Conservation (phyloP, 1,140 invertebrate species). For the Drepana arcuata region DNA sequence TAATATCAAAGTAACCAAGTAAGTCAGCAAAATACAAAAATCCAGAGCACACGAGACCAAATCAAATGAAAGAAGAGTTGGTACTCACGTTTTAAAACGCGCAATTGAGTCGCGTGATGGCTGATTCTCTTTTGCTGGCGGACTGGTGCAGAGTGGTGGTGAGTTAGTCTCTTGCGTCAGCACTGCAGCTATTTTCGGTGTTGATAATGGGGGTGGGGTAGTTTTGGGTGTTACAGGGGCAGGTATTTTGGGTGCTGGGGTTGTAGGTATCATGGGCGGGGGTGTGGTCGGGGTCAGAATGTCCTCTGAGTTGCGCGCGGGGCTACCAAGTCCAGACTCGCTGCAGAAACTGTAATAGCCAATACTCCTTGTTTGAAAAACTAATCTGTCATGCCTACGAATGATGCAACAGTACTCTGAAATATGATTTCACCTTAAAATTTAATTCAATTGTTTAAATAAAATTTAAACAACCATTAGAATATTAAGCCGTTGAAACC, state of each 20-base stretch:
- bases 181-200: neutral
- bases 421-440: too few species aligned
- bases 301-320: conserved; percentile 61
- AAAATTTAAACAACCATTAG: too few species aligned
- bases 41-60: conserved; percentile 6
- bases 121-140: conserved; percentile 50
- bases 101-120: conserved; percentile 53
- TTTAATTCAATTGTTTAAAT: too few species aligned
- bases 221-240: neutral
- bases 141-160: conserved; percentile 58
- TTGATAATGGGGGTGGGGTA: neutral
- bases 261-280: conserved; percentile 14
- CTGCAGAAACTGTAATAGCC: conserved; percentile 32
- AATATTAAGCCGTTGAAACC: too few species aligned
- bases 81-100: conserved; percentile 66
- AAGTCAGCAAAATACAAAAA: conserved; percentile 5
- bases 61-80: neutral
- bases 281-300: conserved; percentile 50
- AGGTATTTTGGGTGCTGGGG: conserved; percentile 23
- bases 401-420: too few species aligned
- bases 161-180: conserved; percentile 36
- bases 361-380: too few species aligned
- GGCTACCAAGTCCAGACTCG: conserved; percentile 64
- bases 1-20: neutral
- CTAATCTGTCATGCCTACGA: too few species aligned